These are phyloP conservation scores for Malurus melanocephalus DNA, from an alignment of 2,113 vertebrate species.

Conservation along the genomic window DNA sequence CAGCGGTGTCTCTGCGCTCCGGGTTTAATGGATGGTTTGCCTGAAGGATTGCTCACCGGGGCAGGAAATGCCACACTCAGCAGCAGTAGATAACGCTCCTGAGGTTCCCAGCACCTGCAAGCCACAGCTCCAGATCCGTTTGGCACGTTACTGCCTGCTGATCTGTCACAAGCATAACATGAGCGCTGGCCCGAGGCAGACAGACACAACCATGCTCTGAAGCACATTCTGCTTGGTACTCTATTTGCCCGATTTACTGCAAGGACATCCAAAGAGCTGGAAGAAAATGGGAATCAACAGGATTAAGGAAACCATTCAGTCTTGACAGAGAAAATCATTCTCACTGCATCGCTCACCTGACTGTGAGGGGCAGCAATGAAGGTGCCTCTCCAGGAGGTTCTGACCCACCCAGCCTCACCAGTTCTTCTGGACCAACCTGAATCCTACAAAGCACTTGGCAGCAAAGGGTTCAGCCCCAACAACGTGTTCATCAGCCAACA, in stretches of 20 bases:
- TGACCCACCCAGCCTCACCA: not conserved
- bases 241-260: not conserved
- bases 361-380: not conserved
- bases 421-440: not conserved
- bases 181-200: not conserved
- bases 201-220: accelerated
- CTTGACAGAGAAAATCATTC: not conserved
- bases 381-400: not conserved
- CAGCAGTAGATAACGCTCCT: not conserved
- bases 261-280: not conserved
- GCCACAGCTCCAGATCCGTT: not conserved
- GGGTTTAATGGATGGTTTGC: not conserved
- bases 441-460: not conserved
- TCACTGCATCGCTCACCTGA: accelerated
- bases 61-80: not conserved
- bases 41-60: not conserved
- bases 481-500: accelerated
- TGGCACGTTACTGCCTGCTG: not conserved
- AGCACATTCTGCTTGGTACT: not conserved
- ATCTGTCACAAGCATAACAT: not conserved
- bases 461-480: not conserved
- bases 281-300: not conserved
- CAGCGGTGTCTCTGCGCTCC: accelerated
- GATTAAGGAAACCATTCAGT: not conserved
- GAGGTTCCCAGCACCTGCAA: not conserved